Conservation (phyloP, 2,888 invertebrate species). For the Iselma pallidipennis region DNA sequence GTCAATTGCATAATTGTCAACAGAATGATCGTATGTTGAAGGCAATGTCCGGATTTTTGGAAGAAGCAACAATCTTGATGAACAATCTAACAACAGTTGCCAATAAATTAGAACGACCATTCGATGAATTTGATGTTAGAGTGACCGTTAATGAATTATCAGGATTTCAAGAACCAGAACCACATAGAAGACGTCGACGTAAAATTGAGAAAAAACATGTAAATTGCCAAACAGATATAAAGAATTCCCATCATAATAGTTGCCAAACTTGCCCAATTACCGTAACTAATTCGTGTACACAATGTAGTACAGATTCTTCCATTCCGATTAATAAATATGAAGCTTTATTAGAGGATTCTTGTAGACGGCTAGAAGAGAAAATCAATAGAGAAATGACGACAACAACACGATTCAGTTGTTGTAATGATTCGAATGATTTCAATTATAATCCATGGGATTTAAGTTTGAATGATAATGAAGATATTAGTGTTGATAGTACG, state of each 20-base stretch:
- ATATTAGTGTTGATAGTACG: constrained; percentile 51
- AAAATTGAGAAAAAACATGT: constrained; percentile 15
- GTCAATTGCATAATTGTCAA: constrained; percentile 18
- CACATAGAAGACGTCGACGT: constrained; percentile 12
- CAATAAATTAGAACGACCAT: constrained; percentile 31
- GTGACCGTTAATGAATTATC: constrained; percentile 46
- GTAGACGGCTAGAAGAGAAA: constrained; percentile 49
- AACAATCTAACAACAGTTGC: constrained; percentile 46
- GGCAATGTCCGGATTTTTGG: constrained; percentile 54
- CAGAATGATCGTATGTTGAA: constrained; percentile 46
- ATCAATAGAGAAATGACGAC: constrained; percentile 30
- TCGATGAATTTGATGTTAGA: constrained; percentile 45
- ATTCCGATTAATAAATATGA: constrained; percentile 52
- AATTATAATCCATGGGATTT: constrained; percentile 32
- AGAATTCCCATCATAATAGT: constrained; percentile 16
- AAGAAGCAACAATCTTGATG: constrained; percentile 54
- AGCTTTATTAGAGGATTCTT: constrained; percentile 47
- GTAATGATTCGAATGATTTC: neutral
- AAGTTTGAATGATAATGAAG: constrained; percentile 34
- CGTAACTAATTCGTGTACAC: constrained; percentile 26
- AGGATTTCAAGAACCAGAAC: constrained; percentile 27
- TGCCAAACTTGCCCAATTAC: constrained; percentile 37
- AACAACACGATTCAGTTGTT: neutral
- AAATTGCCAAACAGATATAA: constrained; percentile 11
- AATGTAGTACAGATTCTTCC: constrained; percentile 29